Evolutionary conservation across 2,797 vertebrate species (phyloP).

Genomic region (Anableps anableps): DNA sequence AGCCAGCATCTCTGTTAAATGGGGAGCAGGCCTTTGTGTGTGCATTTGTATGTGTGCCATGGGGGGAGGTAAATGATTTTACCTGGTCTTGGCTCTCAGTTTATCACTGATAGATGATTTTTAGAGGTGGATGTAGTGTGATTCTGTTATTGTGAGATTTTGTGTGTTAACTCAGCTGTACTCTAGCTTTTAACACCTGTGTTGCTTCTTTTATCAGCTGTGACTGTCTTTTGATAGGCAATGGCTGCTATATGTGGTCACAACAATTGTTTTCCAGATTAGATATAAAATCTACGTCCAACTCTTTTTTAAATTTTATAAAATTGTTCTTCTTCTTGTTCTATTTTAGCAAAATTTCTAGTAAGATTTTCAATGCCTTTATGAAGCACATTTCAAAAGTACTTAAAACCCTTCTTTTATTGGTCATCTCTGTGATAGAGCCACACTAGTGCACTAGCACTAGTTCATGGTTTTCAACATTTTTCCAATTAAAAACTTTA

Average conservation of each 20-base stretch:
- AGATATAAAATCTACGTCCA: conserved; percentile 12
- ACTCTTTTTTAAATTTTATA: neutral
- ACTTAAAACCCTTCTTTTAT: neutral
- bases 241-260: conserved; percentile 17
- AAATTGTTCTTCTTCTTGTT: neutral
- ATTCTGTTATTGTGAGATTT: conserved; percentile 14
- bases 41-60: conserved; percentile 15
- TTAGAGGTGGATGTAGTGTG: conserved; percentile 60
- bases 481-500: no score
- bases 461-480: no score
- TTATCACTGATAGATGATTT: conserved; percentile 48
- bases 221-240: conserved; percentile 25
- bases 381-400: neutral
- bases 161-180: conserved; percentile 4
- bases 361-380: neutral
- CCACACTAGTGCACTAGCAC: no score
- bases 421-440: neutral
- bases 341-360: neutral
- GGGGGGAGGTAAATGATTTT: conserved; percentile 30
- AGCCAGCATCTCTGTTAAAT: conserved; percentile 64
- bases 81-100: conserved; percentile 46
- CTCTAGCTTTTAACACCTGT: conserved; percentile 7
- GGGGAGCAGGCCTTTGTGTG: conserved; percentile 36
- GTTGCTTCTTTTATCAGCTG: conserved; percentile 3
- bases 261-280: conserved; percentile 12